phyloP scores from a whole-genome alignment of 2,113 vertebrate species.

The Scatophagus argus region DNA sequence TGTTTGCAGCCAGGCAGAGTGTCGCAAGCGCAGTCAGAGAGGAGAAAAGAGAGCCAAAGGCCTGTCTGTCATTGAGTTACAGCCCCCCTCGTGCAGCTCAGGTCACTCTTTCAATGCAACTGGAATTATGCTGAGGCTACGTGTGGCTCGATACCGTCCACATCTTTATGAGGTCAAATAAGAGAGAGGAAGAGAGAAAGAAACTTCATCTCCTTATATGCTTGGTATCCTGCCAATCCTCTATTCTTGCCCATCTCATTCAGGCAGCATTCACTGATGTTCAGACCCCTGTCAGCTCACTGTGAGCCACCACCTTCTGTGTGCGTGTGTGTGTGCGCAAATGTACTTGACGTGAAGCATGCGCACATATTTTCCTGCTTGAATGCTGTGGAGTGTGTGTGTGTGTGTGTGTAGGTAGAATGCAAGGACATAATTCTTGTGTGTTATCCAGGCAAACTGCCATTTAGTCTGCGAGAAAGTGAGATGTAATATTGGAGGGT shows the following conservation, averaged over 20 bases:
- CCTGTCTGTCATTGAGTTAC: slow-evolving; percentile 43
- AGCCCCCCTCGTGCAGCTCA: slow-evolving; percentile 13
- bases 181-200: slow-evolving; percentile 29
- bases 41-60: slow-evolving; percentile 33
- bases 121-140: slow-evolving; percentile 53
- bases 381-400: slow-evolving; percentile 1
- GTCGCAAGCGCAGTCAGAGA: slow-evolving; percentile 10
- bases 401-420: background rate
- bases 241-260: slow-evolving; percentile 14
- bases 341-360: background rate
- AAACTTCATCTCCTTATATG: slow-evolving; percentile 16
- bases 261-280: slow-evolving; percentile 15
- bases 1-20: background rate
- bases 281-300: slow-evolving; percentile 13
- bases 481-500: slow-evolving; percentile 50
- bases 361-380: background rate
- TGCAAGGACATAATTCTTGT: slow-evolving; percentile 31
- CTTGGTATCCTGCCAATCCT: background rate
- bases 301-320: slow-evolving; percentile 20
- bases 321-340: background rate
- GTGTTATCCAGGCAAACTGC: slow-evolving; percentile 46
- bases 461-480: slow-evolving; percentile 57
- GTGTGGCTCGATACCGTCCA: slow-evolving; percentile 24
- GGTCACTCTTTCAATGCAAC: slow-evolving; percentile 42
- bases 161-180: slow-evolving; percentile 58